Conservation (phyloP, 2,888 invertebrate species). For the Acanthosepion esculentum region DNA sequence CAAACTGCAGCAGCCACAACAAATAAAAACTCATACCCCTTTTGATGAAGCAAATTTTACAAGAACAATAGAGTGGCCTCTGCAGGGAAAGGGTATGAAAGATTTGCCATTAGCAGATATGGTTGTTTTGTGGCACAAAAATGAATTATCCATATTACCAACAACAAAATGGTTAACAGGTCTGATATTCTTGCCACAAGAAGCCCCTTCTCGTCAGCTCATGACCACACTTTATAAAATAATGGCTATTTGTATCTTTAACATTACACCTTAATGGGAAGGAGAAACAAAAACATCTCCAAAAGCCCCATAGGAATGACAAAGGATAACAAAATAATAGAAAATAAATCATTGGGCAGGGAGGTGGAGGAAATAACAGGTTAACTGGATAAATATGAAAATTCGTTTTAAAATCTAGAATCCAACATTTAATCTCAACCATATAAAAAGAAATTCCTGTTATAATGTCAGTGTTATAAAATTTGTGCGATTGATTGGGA, state of each 20-base stretch:
- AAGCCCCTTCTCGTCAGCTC: not conserved
- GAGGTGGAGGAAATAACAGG: not conserved
- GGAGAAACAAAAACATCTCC: constrained; percentile 11
- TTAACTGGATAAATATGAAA: not conserved
- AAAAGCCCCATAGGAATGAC: not conserved
- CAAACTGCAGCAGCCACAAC: not conserved
- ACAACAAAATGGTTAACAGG: constrained; percentile 33
- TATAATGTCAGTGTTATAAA: not conserved
- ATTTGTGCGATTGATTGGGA: not conserved
- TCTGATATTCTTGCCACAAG: constrained; percentile 4
- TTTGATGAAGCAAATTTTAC: not conserved
- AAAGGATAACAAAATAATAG: constrained; percentile 10
- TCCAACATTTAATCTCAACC: constrained; percentile 3
- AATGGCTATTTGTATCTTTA: not conserved
- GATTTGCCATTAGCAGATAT: not conserved
- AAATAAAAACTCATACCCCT: not conserved
- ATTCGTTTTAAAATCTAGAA: not conserved
- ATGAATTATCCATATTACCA: constrained; percentile 33
- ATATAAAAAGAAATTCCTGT: not conserved
- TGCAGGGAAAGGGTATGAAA: not conserved
- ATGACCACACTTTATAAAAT: not conserved
- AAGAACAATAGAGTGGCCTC: not conserved
- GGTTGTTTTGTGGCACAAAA: not conserved
- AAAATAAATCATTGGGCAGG: not conserved
- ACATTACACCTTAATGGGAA: not conserved